Percentiles rank a stretch among this genome's conserved stretches.
Conservation (phyloP, 2,797 vertebrate species). For the Emys orbicularis region DNA sequence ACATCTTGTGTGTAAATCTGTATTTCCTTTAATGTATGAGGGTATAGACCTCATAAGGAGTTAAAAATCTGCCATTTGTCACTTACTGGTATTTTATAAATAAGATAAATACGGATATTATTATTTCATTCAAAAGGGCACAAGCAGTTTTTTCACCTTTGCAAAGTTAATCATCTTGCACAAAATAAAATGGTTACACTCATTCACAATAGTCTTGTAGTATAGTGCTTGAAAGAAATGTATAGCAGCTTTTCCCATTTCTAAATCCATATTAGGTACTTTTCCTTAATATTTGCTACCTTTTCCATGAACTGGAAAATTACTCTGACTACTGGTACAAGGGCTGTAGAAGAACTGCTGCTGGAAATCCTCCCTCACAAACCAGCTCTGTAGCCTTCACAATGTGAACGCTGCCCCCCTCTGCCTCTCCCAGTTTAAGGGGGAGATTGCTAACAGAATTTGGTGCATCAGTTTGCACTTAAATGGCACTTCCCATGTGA, state of each 20-base stretch:
- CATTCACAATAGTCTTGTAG: neutral
- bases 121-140: neutral
- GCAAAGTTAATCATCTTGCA: fast-evolving
- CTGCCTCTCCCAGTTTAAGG: neutral
- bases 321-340: neutral
- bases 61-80: neutral
- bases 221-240: neutral
- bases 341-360: neutral
- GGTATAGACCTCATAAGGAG: neutral
- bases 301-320: neutral
- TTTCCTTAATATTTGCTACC: neutral
- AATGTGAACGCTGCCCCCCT: neutral
- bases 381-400: neutral
- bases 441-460: neutral
- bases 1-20: neutral
- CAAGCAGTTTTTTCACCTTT: neutral
- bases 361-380: neutral
- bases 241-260: neutral
- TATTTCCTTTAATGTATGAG: fast-evolving
- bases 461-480: neutral
- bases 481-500: neutral
- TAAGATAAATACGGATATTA: neutral
- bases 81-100: neutral
- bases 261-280: neutral
- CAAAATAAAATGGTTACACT: fast-evolving